These are phyloP conservation scores for Pollachius pollachius DNA, from an alignment of 2,113 vertebrate genomes.

Conservation along the genomic window DNA sequence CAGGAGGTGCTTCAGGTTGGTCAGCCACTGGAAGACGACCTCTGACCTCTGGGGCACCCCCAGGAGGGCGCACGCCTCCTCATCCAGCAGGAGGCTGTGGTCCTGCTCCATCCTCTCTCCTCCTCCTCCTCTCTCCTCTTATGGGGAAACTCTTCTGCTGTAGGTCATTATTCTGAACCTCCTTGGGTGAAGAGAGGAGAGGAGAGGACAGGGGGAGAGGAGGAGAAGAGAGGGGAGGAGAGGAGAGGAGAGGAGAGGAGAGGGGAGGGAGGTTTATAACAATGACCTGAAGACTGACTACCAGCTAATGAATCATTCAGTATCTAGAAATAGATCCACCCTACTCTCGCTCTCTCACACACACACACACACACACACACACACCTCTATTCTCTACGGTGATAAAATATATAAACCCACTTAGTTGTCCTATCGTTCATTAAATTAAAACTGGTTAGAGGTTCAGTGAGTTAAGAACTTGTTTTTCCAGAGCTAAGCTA, in stretches of 20 bases:
- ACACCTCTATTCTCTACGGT: background rate
- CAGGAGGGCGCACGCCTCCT: conserved; percentile 76
- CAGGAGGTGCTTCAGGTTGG: conserved; percentile 84
- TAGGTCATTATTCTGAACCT: conserved; percentile 18
- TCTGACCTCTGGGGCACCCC: conserved; percentile 80
- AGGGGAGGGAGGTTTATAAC: too few relatives aligned
- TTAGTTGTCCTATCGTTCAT: background rate
- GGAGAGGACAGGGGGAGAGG: background rate
- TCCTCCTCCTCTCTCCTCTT: background rate
- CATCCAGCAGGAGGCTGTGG: conserved; percentile 83
- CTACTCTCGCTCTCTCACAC: background rate
- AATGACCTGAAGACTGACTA: too few relatives aligned
- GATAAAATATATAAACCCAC: too few relatives aligned
- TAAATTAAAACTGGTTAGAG: background rate
- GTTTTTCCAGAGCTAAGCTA: too few relatives aligned
- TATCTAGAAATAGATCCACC: too few relatives aligned
- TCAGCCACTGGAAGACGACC: conserved; percentile 87
- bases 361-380: background rate
- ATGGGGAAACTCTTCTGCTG: conserved; percentile 12
- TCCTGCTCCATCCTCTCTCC: conserved; percentile 80
- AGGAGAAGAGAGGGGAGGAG: background rate
- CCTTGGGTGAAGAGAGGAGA: background rate
- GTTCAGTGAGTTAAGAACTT: too few relatives aligned
- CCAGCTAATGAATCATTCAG: too few relatives aligned
- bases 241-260: too few relatives aligned